Evolutionary conservation across 2,797 vertebrate species (phyloP).

Genomic region (Chelonia mydas): DNA sequence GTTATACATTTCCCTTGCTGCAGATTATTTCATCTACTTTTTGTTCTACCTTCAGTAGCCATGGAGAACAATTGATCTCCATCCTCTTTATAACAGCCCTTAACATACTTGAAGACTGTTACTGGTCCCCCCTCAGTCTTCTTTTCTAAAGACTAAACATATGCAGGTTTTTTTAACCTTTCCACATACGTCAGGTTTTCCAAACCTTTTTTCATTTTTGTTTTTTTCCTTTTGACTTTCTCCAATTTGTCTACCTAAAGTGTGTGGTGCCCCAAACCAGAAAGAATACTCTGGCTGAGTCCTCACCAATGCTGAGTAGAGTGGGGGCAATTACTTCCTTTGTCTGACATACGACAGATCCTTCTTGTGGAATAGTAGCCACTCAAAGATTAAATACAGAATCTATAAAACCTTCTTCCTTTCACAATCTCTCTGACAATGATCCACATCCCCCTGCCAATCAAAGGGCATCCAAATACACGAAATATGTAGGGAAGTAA

Average conservation of each 20-base stretch:
- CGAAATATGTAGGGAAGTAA: not conserved
- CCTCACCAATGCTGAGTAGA: not conserved
- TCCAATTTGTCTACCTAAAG: not conserved
- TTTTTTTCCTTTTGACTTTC: not conserved
- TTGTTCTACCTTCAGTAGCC: not conserved
- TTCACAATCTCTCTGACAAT: not conserved
- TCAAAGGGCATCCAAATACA: not conserved
- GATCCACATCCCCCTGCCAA: not conserved
- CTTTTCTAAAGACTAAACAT: not conserved
- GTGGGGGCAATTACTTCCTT: not conserved
- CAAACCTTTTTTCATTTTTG: not conserved
- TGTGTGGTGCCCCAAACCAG: not conserved
- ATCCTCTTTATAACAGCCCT: not conserved
- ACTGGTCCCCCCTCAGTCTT: not conserved
- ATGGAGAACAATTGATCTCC: not conserved
- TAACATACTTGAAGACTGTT: not conserved
- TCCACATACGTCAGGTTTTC: not conserved
- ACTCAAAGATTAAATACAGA: fast-evolving
- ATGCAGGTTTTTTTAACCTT: not conserved
- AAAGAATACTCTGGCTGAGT: not conserved
- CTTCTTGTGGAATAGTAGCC: not conserved
- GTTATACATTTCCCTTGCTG: not conserved
- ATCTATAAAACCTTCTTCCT: not conserved
- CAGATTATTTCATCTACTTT: not conserved
- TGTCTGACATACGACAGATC: not conserved